A percentile compares a stretch with the other conserved stretches of the same genome.
These are phyloP conservation scores for Drosophila seguyi DNA, from an alignment of 1,140 invertebrate genomes.

Conservation along the genomic window DNA sequence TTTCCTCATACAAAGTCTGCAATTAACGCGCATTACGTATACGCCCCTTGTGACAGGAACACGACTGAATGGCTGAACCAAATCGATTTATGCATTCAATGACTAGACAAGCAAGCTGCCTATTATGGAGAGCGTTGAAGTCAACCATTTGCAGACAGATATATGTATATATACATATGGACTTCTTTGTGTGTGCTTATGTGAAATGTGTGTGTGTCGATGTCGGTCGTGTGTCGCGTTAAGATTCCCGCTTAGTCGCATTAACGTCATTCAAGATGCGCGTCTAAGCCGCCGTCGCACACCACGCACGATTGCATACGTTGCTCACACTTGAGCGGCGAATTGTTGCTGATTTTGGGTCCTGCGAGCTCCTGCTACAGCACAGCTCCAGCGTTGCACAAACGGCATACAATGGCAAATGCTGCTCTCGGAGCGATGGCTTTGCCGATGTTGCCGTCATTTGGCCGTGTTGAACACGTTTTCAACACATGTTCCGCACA, in stretches of 20 bases:
- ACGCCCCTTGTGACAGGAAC: constrained; percentile 31
- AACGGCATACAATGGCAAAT: constrained; percentile 62
- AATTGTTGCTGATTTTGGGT: constrained; percentile 62
- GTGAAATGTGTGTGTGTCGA: constrained; percentile 5
- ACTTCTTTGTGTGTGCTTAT: not conserved
- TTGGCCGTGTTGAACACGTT: constrained; percentile 80
- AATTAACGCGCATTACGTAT: constrained; percentile 66
- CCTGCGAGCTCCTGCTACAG: constrained; percentile 2
- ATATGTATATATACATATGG: not conserved
- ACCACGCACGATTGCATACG: constrained; percentile 57
- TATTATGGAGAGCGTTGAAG: constrained; percentile 16
- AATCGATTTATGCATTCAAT: constrained; percentile 30
- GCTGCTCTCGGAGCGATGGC: constrained; percentile 27
- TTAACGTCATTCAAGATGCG: constrained; percentile 76
- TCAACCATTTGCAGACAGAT: constrained; percentile 40
- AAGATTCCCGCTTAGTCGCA: constrained; percentile 73
- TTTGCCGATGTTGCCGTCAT: constrained; percentile 48
- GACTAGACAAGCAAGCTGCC: constrained; percentile 34
- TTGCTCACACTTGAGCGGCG: constrained; percentile 52
- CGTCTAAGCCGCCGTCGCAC: constrained; percentile 56
- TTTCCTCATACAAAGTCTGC: constrained; percentile 33
- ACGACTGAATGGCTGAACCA: constrained; percentile 25
- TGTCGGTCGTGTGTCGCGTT: constrained; percentile 34
- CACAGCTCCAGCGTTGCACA: constrained; percentile 47
- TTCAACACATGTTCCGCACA: constrained; percentile 79